These are phyloP conservation scores for Coptotermes formosanus DNA, from an alignment of 1,140 invertebrate species.

Conservation along the genomic window DNA sequence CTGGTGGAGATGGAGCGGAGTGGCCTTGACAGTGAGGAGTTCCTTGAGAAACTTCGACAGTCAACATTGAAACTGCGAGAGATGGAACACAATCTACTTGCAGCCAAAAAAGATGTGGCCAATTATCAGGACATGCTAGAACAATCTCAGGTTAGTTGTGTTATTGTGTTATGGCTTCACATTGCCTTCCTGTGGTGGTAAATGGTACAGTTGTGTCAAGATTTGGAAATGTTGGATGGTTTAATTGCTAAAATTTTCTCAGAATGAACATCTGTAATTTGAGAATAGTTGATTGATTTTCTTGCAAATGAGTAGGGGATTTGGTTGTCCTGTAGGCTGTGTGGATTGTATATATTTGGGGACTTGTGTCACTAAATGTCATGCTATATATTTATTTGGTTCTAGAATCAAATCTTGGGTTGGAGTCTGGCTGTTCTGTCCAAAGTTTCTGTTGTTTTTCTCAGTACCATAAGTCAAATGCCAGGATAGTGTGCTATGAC, in stretches of 20 bases:
- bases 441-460: no score
- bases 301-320: background rate
- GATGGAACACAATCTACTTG: constrained; percentile 63
- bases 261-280: background rate
- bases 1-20: constrained; percentile 78
- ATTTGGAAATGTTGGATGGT: background rate
- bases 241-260: background rate
- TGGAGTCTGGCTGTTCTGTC: no score
- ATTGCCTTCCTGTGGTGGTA: background rate
- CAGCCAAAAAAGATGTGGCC: constrained; percentile 66
- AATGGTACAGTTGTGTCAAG: no score
- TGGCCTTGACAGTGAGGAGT: constrained; percentile 65
- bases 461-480: no score
- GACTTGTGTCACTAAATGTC: background rate
- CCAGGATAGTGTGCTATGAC: no score
- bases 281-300: background rate
- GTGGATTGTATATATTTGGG: background rate
- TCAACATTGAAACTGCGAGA: constrained; percentile 66
- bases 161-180: background rate
- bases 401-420: no score
- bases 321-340: background rate
- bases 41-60: constrained; percentile 71
- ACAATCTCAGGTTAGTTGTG: constrained; percentile 57
- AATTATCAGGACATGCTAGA: constrained; percentile 75
- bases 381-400: background rate